Evolutionary conservation across 2,888 invertebrate species (phyloP).

Genomic region (Hemithea aestivaria): DNA sequence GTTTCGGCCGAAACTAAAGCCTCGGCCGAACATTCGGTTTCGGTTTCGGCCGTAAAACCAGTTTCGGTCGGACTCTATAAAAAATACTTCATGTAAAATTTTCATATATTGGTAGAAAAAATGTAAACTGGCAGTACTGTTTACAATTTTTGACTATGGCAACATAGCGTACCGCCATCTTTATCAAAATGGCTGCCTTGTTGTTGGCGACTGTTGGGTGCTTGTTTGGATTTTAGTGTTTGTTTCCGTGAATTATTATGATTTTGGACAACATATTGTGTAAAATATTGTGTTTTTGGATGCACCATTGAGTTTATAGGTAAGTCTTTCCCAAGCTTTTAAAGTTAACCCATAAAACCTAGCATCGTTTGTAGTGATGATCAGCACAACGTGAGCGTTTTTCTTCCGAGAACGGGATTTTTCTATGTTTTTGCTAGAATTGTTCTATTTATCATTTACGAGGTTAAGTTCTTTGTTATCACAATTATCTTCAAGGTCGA

Average conservation of each 20-base stretch:
- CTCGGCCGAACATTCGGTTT: no score
- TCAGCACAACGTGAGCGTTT: slow-evolving; percentile 64
- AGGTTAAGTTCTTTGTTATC: not conserved
- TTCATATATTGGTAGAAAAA: no score
- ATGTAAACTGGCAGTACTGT: no score
- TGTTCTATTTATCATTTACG: not conserved
- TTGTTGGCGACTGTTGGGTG: slow-evolving; percentile 74
- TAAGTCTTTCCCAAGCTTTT: slow-evolving; percentile 38
- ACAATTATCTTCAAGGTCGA: slow-evolving; percentile 5
- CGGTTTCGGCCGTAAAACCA: no score
- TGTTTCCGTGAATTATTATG: slow-evolving; percentile 63
- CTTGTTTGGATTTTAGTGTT: slow-evolving; percentile 71
- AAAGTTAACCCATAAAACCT: slow-evolving; percentile 13
- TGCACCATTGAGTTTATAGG: slow-evolving; percentile 45
- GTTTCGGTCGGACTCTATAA: no score
- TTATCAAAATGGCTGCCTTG: slow-evolving; percentile 73
- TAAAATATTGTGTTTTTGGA: slow-evolving; percentile 41
- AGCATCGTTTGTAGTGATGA: slow-evolving; percentile 34
- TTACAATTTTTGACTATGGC: slow-evolving; percentile 27
- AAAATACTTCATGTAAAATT: no score
- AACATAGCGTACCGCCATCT: slow-evolving; percentile 49
- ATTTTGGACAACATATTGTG: slow-evolving; percentile 44
- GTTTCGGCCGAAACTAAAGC: no score
- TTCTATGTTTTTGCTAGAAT: slow-evolving; percentile 14
- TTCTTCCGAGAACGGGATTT: slow-evolving; percentile 23